Evolutionary conservation across 2,113 vertebrate species (phyloP).

Genomic region (Alectura lathami): DNA sequence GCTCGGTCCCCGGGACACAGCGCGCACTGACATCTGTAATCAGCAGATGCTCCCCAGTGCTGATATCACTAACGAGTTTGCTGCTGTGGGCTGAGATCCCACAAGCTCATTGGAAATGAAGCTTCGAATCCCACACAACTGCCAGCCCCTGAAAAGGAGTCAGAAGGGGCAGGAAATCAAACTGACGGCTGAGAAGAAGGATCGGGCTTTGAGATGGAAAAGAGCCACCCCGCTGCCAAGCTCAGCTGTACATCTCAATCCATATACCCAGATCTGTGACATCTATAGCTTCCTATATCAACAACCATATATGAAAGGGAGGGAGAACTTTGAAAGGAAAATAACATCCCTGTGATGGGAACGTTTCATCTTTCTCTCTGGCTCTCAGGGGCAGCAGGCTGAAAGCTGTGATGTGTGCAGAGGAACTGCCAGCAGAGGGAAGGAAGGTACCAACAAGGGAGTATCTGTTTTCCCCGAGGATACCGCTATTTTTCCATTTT

Average conservation of each 20-base stretch:
- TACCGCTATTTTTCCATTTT: conserved; percentile 17
- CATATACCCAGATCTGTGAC: neutral
- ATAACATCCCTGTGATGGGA: neutral
- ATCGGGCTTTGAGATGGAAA: neutral
- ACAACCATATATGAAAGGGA: neutral
- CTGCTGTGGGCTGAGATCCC: neutral
- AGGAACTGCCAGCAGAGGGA: conserved; percentile 52
- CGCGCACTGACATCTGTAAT: neutral
- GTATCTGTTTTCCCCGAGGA: conserved; percentile 6
- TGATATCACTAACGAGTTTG: neutral
- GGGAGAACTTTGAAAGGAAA: conserved; percentile 17
- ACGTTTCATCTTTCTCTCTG: conserved; percentile 31
- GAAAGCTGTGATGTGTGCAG: conserved; percentile 18
- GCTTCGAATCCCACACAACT: neutral
- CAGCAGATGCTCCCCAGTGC: neutral
- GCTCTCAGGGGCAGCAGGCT: conserved; percentile 32
- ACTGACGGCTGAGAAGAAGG: neutral
- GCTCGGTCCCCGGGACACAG: neutral
- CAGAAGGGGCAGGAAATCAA: neutral
- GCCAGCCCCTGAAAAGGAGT: neutral
- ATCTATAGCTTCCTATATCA: conserved; percentile 2
- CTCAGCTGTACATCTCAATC: conserved; percentile 11
- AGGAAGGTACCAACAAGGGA: conserved; percentile 28
- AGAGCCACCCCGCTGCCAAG: neutral
- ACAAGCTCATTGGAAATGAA: neutral